Base-by-base conservation (phyloP, 2,888 invertebrate genomes). In the Zaprionus obscuricornis region DNA sequence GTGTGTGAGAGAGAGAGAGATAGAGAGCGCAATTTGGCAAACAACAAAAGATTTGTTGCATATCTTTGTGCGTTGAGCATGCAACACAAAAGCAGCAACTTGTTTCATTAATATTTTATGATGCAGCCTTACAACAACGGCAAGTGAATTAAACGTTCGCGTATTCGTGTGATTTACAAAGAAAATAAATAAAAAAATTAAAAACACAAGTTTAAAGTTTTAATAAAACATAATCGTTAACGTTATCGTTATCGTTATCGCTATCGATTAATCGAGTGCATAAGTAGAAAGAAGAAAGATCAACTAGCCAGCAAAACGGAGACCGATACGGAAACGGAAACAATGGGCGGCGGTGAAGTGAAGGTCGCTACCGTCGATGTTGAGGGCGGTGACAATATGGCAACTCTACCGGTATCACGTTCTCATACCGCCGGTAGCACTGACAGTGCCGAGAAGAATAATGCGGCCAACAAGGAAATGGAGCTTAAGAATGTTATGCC, bases 331-430 rank as follows among this genome's bases (percentile, higher is more conserved):
- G 82, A 85, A 74, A 57, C 81, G 66, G 74, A 77, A 26, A 63
- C 77, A 74, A 93, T 93, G 93, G 92, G 92, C 79, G 93, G 94
- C 89, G 92, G 92, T 88, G 96, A 96, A 91, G 94, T 96, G 91
- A 96, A 96, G 92, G 96, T 96, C 90, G 95, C 96, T 81, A 96
- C 96, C 59, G 96, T 96, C 85, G 96, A 96, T 91, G 93, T 96
- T 87, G 96, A 96, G 91, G 93, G 95, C 74, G 94, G 95, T 82
- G 96, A 96, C 92, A 96, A 96, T 89, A 96, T 96, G 94, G 96
- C 96, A 90, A 96, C 96, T 33, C 92, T 96, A 90, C 96, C 96
- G 79, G 96, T 96, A 59, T 95, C 95, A 66, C 93, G 95, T 88
- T 94, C 94, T 34, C 92, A 92, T 88, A 91, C 91, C 68, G 93